Evolutionary conservation across 2,113 vertebrate genomes (phyloP).

Genomic region (Psittacus erithacus): DNA sequence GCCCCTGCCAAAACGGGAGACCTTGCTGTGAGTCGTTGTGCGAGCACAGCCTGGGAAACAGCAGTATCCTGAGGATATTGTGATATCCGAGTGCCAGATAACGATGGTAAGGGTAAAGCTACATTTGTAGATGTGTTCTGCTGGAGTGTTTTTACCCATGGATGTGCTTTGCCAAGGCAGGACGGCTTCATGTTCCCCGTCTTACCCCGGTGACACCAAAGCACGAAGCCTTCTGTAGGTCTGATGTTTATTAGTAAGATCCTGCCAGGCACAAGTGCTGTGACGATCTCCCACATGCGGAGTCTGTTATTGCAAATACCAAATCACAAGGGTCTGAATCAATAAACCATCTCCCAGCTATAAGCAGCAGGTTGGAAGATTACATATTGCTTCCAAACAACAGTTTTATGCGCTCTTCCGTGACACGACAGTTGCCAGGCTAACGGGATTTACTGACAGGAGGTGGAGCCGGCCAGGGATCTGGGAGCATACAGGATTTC

Average conservation of each 20-base stretch:
- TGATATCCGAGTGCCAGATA: background rate
- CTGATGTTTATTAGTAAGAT: slow-evolving; percentile 35
- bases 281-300: slow-evolving; percentile 26
- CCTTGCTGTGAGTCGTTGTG: background rate
- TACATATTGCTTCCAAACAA: slow-evolving; percentile 52
- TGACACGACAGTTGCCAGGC: slow-evolving; percentile 54
- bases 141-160: background rate
- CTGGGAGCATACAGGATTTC: background rate
- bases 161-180: background rate
- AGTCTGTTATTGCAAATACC: slow-evolving; percentile 67
- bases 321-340: slow-evolving; percentile 66
- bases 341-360: slow-evolving; percentile 61
- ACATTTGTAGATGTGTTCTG: background rate
- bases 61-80: background rate
- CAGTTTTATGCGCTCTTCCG: slow-evolving; percentile 24
- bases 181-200: background rate
- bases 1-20: slow-evolving; percentile 16
- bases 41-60: background rate
- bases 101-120: background rate
- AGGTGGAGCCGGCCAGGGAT: slow-evolving; percentile 49
- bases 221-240: background rate
- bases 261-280: slow-evolving; percentile 51
- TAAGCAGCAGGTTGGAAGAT: slow-evolving; percentile 61
- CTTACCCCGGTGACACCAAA: background rate
- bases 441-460: slow-evolving; percentile 52